Evolutionary conservation across 2,113 vertebrate genomes (phyloP).

Genomic region (Hippotragus niger): DNA sequence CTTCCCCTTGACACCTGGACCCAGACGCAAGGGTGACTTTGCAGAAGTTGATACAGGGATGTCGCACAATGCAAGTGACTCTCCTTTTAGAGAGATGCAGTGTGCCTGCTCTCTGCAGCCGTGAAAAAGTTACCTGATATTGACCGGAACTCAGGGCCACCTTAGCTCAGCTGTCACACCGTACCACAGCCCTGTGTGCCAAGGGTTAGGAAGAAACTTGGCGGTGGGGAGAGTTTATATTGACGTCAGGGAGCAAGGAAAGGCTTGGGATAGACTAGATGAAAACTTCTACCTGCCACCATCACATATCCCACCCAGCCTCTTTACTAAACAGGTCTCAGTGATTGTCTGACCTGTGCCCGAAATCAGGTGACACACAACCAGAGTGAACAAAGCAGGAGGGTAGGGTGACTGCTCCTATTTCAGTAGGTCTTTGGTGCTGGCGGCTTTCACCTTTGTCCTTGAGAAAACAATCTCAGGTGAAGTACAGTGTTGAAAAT

Average conservation of each 20-base stretch:
- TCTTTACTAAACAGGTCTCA: background rate
- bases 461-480: background rate
- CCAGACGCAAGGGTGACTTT: conserved; percentile 41
- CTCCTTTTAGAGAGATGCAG: conserved; percentile 54
- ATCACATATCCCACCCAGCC: background rate
- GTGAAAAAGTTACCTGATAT: background rate
- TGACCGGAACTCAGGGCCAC: background rate
- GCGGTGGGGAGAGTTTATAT: accelerated
- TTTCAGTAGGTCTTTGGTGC: background rate
- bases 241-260: background rate
- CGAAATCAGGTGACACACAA: background rate
- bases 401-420: background rate
- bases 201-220: background rate
- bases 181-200: background rate
- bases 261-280: background rate
- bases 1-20: conserved; percentile 70
- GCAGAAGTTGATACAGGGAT: background rate
- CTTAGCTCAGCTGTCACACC: background rate
- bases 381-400: background rate
- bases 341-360: background rate
- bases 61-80: conserved; percentile 26
- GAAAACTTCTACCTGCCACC: no score
- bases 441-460: background rate
- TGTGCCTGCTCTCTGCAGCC: background rate
- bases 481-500: background rate